Evolutionary conservation across 2,797 vertebrate genomes (phyloP), one percentile per base, ranked within the genome.

Genomic region (Ptychobarbus kaznakovi): DNA sequence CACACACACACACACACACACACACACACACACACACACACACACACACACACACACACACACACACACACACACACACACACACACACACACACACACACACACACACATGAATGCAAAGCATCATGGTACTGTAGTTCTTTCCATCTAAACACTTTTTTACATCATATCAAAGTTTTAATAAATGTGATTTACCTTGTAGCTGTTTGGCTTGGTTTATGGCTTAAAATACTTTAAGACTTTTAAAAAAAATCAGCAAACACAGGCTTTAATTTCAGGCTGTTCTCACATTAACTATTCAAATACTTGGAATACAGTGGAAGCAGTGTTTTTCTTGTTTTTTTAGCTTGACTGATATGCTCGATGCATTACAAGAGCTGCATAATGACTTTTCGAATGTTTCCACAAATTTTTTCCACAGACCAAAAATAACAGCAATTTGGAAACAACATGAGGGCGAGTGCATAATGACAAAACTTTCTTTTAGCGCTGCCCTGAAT

Each of bases 401-500:
- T 18, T 32, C 72, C 28, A 74, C n/a, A 49, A 25, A 16, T 20
- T 32, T 11, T 74, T 74, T 20, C 32, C n/a, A 61, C 32, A 4
- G 20, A 61, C 53, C 22, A n/a, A 78, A 78, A 78, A 78, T 61
- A 61, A 42, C 40, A 25, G n/a, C 16, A 9, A n/a, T 3, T 61
- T 44, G n/a, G 28, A 32, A 63, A 75, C 12, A 44, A 65, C 42
- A 75, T 15, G 22, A 83, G 35, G 66, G 25, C 3, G 12, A 75
- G 44, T 2, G 11, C 69, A 72, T 40, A 35, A 80, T 20, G 40
- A 79, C 51, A 20, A 56, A 77, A 77, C 38, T 58, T 58, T 49
- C 25, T 63, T 75, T 75, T 40, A 28, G 15, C 44, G 2, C 46
- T 68, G 58, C 61, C 73, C 61, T 56, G 56, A 66, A 51, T 83